phyloP scores from a whole-genome alignment of 2,113 vertebrate species.

The Nestor notabilis region DNA sequence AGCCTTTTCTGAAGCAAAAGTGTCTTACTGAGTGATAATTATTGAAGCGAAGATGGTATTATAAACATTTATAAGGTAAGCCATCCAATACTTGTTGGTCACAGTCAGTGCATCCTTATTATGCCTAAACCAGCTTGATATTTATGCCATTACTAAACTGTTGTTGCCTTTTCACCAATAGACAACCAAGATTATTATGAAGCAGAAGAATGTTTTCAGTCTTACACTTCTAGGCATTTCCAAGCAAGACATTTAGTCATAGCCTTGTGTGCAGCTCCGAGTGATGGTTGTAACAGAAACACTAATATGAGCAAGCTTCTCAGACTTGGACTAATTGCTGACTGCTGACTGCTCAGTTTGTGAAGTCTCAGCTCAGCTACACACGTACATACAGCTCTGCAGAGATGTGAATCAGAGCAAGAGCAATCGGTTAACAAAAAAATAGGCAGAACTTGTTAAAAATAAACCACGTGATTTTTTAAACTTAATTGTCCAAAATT shows the following conservation, averaged over 20 bases:
- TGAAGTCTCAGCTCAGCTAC: neutral
- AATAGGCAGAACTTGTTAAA: constrained; percentile 14
- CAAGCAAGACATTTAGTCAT: constrained; percentile 60
- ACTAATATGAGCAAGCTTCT: constrained; percentile 36
- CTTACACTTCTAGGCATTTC: constrained; percentile 31
- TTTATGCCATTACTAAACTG: neutral
- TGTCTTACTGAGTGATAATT: neutral
- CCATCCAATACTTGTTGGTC: neutral
- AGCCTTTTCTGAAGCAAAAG: constrained; percentile 1
- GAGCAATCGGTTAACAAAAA: constrained; percentile 22
- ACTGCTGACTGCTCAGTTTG: constrained; percentile 52
- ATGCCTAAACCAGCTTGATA: neutral
- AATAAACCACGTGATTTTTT: constrained; percentile 17
- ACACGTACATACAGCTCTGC: neutral
- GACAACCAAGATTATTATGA: neutral
- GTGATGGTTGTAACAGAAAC: constrained; percentile 17
- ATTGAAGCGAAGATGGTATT: neutral
- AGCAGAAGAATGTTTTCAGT: neutral
- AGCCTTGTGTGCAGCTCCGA: constrained; percentile 15
- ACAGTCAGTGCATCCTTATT: neutral
- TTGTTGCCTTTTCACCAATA: neutral
- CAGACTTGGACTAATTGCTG: constrained; percentile 62
- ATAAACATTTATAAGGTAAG: neutral
- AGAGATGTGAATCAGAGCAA: constrained; percentile 29
- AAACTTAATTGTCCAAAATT: constrained; percentile 17